Evolutionary conservation across 2,888 invertebrate species (phyloP).

Genomic region (Therioaphis trifolii): DNA sequence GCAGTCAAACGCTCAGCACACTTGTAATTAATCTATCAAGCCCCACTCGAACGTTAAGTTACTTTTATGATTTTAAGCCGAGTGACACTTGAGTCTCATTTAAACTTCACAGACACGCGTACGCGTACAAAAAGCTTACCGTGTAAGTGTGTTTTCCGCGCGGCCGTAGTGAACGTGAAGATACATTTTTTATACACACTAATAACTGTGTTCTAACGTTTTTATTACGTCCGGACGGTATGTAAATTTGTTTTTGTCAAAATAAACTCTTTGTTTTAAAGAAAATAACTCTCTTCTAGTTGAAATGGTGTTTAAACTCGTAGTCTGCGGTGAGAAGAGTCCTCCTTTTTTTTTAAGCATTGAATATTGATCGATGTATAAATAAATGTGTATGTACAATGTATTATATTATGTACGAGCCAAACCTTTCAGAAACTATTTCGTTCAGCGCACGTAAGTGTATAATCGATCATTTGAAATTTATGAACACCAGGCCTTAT

Average conservation of each 20-base stretch:
- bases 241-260: neutral
- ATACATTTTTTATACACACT: neutral
- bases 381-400: too few species aligned
- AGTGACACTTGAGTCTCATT: slow-evolving; percentile 39
- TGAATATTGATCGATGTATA: too few species aligned
- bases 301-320: too few species aligned
- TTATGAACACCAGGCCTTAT: too few species aligned
- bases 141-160: neutral
- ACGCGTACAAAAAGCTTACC: neutral
- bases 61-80: slow-evolving; percentile 24
- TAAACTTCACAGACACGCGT: neutral
- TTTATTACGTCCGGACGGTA: neutral
- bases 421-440: too few species aligned
- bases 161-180: neutral
- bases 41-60: slow-evolving; percentile 4
- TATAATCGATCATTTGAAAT: too few species aligned
- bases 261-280: slow-evolving; percentile 8
- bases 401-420: too few species aligned
- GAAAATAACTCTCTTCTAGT: too few species aligned
- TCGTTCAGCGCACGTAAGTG: too few species aligned
- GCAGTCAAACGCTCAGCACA: neutral
- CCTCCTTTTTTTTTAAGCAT: too few species aligned
- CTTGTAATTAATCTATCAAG: slow-evolving; percentile 37
- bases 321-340: too few species aligned
- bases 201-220: neutral